A percentile compares a stretch with the other conserved stretches of the same genome.
Conservation (phyloP, 37 sponge, comb jelly and placozoan genomes). For the Mnemiopsis leidyi region DNA sequence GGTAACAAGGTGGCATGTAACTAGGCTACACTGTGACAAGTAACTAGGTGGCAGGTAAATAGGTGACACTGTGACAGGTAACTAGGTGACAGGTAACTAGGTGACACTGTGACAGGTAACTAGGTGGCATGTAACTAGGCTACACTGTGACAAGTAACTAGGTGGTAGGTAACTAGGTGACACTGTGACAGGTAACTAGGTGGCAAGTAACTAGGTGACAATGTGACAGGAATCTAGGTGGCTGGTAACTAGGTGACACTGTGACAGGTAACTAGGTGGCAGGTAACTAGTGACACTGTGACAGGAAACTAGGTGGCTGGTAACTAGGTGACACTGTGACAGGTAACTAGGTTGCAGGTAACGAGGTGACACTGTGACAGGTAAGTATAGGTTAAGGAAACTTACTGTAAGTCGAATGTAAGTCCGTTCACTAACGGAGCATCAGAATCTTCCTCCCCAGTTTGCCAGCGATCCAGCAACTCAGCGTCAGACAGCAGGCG, state of each 20-base stretch:
- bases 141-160: background rate
- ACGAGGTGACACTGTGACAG: background rate
- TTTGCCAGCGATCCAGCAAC: conserved; percentile 17
- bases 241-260: background rate
- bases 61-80: background rate
- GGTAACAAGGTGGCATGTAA: background rate
- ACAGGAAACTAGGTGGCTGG: background rate
- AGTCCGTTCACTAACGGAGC: conserved; percentile 18
- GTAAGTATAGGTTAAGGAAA: background rate
- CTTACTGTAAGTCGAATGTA: background rate
- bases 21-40: background rate
- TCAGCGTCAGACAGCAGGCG: conserved; percentile 29
- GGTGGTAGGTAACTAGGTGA: background rate
- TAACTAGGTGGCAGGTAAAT: background rate
- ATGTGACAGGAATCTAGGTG: background rate
- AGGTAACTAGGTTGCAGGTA: background rate
- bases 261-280: background rate
- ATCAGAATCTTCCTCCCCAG: conserved; percentile 63
- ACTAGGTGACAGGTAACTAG: background rate
- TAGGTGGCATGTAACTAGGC: background rate
- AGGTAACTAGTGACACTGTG: background rate
- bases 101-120: background rate
- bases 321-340: background rate
- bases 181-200: background rate
- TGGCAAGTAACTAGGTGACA: background rate